These are phyloP conservation scores for Conus betulinus DNA, from an alignment of 1,140 invertebrate genomes.

Conservation along the genomic window DNA sequence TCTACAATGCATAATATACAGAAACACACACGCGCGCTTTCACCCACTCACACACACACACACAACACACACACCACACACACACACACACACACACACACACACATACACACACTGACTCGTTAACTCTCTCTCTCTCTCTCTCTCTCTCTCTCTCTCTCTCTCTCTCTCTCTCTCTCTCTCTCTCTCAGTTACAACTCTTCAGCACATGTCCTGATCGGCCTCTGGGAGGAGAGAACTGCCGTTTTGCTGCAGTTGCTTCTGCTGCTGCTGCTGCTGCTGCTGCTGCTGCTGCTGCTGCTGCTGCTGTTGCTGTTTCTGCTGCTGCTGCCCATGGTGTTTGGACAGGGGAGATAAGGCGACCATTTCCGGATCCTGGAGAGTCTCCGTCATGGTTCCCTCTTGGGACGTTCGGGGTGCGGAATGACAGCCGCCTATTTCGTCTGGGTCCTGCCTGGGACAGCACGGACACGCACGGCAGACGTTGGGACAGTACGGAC, in stretches of 20 bases:
- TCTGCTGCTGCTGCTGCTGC: no score
- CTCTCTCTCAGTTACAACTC: not conserved
- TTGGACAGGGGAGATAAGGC: not conserved
- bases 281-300: no score
- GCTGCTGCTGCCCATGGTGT: not conserved
- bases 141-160: slow-evolving; percentile 13
- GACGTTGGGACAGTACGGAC: no score
- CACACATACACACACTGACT: not conserved
- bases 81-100: not conserved
- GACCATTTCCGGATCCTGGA: not conserved
- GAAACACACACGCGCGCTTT: no score
- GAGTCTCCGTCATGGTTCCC: not conserved
- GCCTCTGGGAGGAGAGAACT: not conserved
- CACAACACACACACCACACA: not conserved
- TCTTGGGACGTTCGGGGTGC: not conserved
- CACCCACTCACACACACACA: not conserved
- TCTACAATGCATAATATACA: no score
- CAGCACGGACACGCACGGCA: no score
- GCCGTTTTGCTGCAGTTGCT: not conserved
- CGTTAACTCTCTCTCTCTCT: slow-evolving; percentile 8
- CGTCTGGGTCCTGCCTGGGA: no score
- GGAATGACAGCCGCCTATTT: no score
- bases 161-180: slow-evolving; percentile 15
- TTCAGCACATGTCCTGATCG: not conserved
- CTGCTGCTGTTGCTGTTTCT: not conserved